Percentiles rank a stretch among this genome's conserved stretches.
These are phyloP conservation scores for human (Homo sapiens) DNA, from an alignment of 2,113 vertebrate species.

Conservation along the genomic window GRCh38 chrX:151892501-151893000, in stretches of 20 bases:
- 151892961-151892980: not conserved
- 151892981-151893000: constrained; percentile 7
- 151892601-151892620: not conserved
- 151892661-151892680: not conserved
- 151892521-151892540: not conserved
- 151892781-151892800: not conserved
- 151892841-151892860: not conserved
- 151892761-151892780: not conserved
- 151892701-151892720: not conserved
- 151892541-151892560: not conserved
- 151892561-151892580: not conserved
- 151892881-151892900: not conserved
- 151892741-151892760: not conserved
- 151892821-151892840: not conserved
- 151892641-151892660: not conserved
- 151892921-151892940: not conserved
- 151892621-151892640: not conserved
- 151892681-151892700: constrained; percentile 8
- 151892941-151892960: not conserved
- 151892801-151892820: not conserved
- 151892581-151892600: not conserved
- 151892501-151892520: not conserved
- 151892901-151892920: not conserved
- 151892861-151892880: not conserved
- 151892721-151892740: not conserved